Conservation (phyloP, 2,113 vertebrate species). For the Parus major region DNA sequence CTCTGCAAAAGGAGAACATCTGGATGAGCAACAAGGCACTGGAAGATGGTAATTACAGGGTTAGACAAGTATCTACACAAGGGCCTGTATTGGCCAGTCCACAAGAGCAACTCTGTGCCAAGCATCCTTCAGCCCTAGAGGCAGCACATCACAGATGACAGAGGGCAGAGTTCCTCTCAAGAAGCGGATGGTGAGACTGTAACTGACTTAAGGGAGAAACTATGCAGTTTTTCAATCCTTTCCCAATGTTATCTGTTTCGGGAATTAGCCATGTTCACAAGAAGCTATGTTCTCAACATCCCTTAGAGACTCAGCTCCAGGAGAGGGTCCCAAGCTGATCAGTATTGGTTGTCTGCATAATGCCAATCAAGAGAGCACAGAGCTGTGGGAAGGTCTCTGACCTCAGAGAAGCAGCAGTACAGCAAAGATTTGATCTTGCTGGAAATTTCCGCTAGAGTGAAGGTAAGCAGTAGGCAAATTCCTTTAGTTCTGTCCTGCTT, state of each 20-base stretch:
- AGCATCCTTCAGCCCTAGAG: neutral
- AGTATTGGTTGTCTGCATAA: neutral
- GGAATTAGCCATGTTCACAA: neutral
- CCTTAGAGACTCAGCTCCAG: neutral
- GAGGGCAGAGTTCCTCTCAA: neutral
- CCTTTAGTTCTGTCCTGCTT: neutral
- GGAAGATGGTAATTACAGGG: neutral
- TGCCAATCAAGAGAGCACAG: neutral
- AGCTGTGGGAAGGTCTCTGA: neutral
- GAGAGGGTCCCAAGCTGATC: neutral
- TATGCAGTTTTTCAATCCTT: neutral
- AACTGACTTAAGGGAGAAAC: neutral
- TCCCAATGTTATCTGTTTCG: neutral
- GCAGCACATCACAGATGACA: neutral
- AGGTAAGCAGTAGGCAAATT: neutral
- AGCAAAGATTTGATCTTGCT: neutral
- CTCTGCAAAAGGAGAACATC: conserved; percentile 61
- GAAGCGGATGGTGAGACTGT: neutral
- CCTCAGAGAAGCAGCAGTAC: neutral
- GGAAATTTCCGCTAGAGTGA: neutral
- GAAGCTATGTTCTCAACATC: neutral
- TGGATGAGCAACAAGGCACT: neutral
- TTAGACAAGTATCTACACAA: neutral
- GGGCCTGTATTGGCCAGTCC: neutral
- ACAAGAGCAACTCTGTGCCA: neutral